Conservation (phyloP, 2,888 invertebrate genomes). For the Caenorhabditis drosophilae region DNA sequence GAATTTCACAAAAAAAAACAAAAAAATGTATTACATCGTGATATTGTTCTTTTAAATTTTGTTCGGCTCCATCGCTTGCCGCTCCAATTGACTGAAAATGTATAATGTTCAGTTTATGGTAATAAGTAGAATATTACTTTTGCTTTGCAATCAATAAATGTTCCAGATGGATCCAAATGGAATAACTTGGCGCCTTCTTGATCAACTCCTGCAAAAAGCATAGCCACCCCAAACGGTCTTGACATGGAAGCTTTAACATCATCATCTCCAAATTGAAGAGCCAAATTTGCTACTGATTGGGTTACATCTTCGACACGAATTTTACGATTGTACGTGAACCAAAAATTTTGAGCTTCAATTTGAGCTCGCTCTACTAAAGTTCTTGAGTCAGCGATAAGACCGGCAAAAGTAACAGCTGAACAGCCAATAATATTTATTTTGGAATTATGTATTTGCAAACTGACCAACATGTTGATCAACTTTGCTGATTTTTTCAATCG, state of each 20-base stretch:
- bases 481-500: slow-evolving; percentile 98
- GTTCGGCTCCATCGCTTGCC: slow-evolving; percentile 98
- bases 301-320: slow-evolving; percentile 88
- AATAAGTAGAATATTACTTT: slow-evolving; percentile 73
- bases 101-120: neutral
- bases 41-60: slow-evolving; percentile 81
- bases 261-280: slow-evolving; percentile 98
- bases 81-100: slow-evolving; percentile 84
- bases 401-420: slow-evolving; percentile 71
- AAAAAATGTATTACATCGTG: slow-evolving; percentile 71
- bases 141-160: slow-evolving; percentile 95
- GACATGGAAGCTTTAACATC: slow-evolving; percentile 85
- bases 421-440: neutral
- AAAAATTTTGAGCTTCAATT: slow-evolving; percentile 79
- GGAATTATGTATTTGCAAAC: no score
- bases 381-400: slow-evolving; percentile 95
- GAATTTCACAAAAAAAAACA: neutral
- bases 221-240: slow-evolving; percentile 97
- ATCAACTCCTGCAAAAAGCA: slow-evolving; percentile 91
- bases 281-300: slow-evolving; percentile 95
- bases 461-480: slow-evolving; percentile 91
- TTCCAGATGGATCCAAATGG: slow-evolving; percentile 88
- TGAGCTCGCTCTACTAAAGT: slow-evolving; percentile 91
- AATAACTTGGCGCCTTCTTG: slow-evolving; percentile 80
- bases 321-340: slow-evolving; percentile 68